A percentile compares a stretch with the other conserved stretches of the same genome.
Conservation (phyloP, 2,113 vertebrate species). For the Antechinus stuartii region DNA sequence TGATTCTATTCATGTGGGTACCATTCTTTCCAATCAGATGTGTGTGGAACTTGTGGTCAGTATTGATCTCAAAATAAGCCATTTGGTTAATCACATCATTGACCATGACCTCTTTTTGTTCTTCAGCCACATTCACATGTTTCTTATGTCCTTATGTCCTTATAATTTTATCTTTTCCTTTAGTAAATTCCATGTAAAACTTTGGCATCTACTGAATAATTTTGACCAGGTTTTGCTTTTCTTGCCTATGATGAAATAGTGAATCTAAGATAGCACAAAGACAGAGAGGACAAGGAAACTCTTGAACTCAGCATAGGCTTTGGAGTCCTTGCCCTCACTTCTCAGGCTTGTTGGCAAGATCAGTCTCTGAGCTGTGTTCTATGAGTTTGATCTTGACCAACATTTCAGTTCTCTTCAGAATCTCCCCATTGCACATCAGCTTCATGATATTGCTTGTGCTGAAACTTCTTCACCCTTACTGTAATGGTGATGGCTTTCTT, state of each 20-base stretch:
- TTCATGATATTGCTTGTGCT: slow-evolving; percentile 89
- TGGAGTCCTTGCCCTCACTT: slow-evolving; percentile 85
- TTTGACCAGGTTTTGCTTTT: slow-evolving; percentile 88
- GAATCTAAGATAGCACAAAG: slow-evolving; percentile 88
- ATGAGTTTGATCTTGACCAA: slow-evolving; percentile 86
- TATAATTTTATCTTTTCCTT: slow-evolving; percentile 88
- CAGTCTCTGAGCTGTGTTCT: slow-evolving; percentile 87
- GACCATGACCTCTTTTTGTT: slow-evolving; percentile 88
- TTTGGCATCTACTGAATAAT: slow-evolving; percentile 88
- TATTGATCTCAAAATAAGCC: slow-evolving; percentile 88
- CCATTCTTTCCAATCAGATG: slow-evolving; percentile 89
- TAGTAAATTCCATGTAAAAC: slow-evolving; percentile 89
- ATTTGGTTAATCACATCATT: slow-evolving; percentile 88
- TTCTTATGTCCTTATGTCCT: slow-evolving; percentile 85
- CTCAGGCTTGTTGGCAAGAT: slow-evolving; percentile 86
- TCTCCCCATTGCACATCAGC: slow-evolving; percentile 86
- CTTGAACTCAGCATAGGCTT: slow-evolving; percentile 88
- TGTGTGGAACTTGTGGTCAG: slow-evolving; percentile 88
- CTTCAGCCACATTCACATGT: slow-evolving; percentile 87
- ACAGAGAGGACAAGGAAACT: slow-evolving; percentile 86
- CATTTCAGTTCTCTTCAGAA: slow-evolving; percentile 86
- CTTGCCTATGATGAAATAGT: slow-evolving; percentile 90
- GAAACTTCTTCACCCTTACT: slow-evolving; percentile 88
- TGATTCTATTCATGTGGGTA: slow-evolving; percentile 88
- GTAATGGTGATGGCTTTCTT: slow-evolving; percentile 85